Evolutionary conservation across 2,797 vertebrate genomes (phyloP).

Genomic region (Xiphophorus birchmanni): DNA sequence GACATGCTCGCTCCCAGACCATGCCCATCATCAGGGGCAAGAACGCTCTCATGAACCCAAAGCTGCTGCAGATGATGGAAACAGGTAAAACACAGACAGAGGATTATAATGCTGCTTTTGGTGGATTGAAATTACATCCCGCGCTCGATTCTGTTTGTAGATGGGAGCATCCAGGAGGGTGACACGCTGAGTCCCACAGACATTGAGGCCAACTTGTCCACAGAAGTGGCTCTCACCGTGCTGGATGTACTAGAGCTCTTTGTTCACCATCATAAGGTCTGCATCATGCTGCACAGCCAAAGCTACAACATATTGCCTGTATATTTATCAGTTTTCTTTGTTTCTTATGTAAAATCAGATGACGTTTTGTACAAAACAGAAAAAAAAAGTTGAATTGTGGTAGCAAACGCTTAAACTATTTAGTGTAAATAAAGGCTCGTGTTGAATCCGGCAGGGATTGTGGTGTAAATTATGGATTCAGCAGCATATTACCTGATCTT

Average conservation of each 20-base stretch:
- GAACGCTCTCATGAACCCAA: slow-evolving; percentile 95
- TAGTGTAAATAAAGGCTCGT: neutral
- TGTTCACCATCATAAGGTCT: slow-evolving; percentile 87
- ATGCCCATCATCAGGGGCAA: slow-evolving; percentile 96
- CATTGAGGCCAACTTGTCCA: slow-evolving; percentile 93
- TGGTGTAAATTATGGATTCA: neutral
- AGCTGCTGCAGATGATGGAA: slow-evolving; percentile 96
- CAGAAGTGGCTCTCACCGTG: slow-evolving; percentile 93
- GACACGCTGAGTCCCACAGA: slow-evolving; percentile 91
- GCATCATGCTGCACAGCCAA: neutral
- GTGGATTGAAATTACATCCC: neutral
- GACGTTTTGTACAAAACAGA: neutral
- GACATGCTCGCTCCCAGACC: slow-evolving; percentile 95
- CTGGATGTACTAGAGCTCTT: slow-evolving; percentile 94
- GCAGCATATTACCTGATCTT: neutral
- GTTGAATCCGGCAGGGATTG: neutral
- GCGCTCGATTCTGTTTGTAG: slow-evolving; percentile 55
- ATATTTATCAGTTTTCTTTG: neutral
- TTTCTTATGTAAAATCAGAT: neutral
- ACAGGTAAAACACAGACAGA: slow-evolving; percentile 70
- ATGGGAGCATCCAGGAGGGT: slow-evolving; percentile 87
- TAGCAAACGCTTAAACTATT: neutral
- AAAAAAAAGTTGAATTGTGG: neutral
- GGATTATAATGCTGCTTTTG: neutral
- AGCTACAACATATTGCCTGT: neutral